Evolutionary conservation across 2,797 vertebrate genomes (phyloP), one percentile per base, ranked within the genome.

Genomic region (Manis crassicaudata): DNA sequence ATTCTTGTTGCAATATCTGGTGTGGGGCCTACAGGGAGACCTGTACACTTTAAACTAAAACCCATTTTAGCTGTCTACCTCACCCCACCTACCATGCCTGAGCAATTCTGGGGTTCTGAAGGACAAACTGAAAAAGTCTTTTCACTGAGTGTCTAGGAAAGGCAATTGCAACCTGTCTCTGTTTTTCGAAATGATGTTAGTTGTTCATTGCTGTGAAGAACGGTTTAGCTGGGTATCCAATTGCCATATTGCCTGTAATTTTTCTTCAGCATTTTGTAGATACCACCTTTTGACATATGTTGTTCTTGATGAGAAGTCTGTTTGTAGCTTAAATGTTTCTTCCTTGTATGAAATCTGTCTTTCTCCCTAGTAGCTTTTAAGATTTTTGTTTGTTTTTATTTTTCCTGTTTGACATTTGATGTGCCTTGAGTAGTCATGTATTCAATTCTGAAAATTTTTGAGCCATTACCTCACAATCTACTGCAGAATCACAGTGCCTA

Each of bases 221-320:
- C 46, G n/a, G 37, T 81, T 73, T 50, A 56, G 75, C 11, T 85
- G 72, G 54, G 81, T 79, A 90, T 85, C 63, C 85, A 83, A 91
- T 73, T 56, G 56, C 56, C 32, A 58, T 3, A 5, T 25, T 56
- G 50, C 37, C 12, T 13, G 17, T 10, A 25, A 60, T 40, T 82
- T 75, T 90, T 60, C 56, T 67, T 72, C 25, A 63, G 46, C 46
- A 8, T 0, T 2, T 92, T 76, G 62, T 35, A 14, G 25, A 9
- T 13, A 50, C 18, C 40, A 29, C 40, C 35, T 29, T 88, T 70
- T 52, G 58, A 7, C 12, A 29, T 60, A 14, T 29, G 2, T 65
- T 58, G 21, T 27, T 88, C n/a, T 58, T 40, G 21, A 43, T 75
- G 50, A 62, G 65, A 72, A 54, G 32, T 46, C 68, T 21, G 6